phyloP scores from a whole-genome alignment of 2,797 vertebrate species.

The Lagodon rhomboides region DNA sequence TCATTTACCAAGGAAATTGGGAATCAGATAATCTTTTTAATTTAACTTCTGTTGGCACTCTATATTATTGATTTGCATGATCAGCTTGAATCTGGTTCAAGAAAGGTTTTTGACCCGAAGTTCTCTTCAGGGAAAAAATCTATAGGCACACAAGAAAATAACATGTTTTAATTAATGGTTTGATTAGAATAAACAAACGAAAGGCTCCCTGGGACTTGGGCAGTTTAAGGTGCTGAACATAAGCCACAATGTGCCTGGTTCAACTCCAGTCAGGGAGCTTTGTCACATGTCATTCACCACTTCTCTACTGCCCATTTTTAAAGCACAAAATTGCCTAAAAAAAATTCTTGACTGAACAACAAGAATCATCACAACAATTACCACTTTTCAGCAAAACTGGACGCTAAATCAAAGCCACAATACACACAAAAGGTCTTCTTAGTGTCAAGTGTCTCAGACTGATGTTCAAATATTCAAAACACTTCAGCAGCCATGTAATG shows the following conservation, averaged over 20 bases:
- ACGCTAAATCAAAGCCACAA: neutral
- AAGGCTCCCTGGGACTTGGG: neutral
- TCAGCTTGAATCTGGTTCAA: neutral
- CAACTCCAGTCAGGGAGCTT: neutral
- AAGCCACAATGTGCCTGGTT: neutral
- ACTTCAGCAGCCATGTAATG: slow-evolving; percentile 14
- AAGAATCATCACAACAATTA: neutral
- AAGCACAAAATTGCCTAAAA: neutral
- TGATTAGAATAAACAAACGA: neutral
- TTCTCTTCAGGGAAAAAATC: neutral
- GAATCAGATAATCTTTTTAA: slow-evolving; percentile 37
- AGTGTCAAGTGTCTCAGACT: slow-evolving; percentile 4
- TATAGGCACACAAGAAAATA: neutral
- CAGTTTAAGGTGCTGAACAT: neutral
- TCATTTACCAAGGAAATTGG: slow-evolving; percentile 34
- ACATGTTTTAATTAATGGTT: neutral
- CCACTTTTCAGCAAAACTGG: neutral
- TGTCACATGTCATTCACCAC: neutral
- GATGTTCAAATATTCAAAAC: slow-evolving; percentile 39
- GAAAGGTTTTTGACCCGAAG: neutral
- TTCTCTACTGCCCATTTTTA: slow-evolving; percentile 3
- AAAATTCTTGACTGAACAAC: neutral
- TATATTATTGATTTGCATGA: neutral
- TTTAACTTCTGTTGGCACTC: slow-evolving; percentile 1
- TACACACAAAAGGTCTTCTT: neutral